Evolutionary conservation across 2,888 invertebrate genomes (phyloP).

Genomic region (Muscina levida): DNA sequence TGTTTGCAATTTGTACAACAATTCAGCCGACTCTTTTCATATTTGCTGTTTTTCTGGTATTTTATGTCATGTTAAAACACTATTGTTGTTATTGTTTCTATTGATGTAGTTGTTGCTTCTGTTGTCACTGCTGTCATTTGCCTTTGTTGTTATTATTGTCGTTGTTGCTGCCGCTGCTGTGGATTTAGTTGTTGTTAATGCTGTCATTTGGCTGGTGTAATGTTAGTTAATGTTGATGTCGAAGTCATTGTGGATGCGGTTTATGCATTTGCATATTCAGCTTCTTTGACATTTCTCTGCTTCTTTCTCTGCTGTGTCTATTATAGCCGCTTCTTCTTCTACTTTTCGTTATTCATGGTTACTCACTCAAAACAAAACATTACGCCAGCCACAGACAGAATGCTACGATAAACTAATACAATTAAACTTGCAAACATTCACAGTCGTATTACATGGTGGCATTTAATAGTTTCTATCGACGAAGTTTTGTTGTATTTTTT

Average conservation of each 20-base stretch:
- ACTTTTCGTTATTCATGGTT: too few relatives aligned
- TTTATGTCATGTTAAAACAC: conserved; percentile 56
- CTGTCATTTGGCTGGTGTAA: conserved; percentile 48
- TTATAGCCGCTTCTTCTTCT: too few relatives aligned
- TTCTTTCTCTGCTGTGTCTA: too few relatives aligned
- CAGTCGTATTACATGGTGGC: not conserved
- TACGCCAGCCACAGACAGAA: conserved; percentile 18
- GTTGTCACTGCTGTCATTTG: conserved; percentile 27
- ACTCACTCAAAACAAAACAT: conserved; percentile 3
- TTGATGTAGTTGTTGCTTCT: conserved; percentile 21
- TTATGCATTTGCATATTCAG: conserved; percentile 67
- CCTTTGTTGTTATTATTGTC: conserved; percentile 43
- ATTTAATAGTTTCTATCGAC: conserved; percentile 46
- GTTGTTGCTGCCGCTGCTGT: conserved; percentile 58
- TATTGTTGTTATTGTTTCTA: conserved; percentile 50
- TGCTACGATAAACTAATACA: conserved; percentile 45
- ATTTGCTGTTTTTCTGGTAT: conserved; percentile 52
- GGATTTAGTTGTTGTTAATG: conserved; percentile 21
- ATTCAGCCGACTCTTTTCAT: conserved; percentile 16
- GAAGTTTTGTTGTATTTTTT: not conserved
- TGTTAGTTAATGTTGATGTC: conserved; percentile 9
- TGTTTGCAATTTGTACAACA: conserved; percentile 33
- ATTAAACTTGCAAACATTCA: conserved; percentile 16
- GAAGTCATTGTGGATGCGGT: conserved; percentile 67
- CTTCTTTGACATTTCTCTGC: conserved; percentile 20